phyloP scores from a whole-genome alignment of 1,140 invertebrate species.

The Sminthurides bifidus region DNA sequence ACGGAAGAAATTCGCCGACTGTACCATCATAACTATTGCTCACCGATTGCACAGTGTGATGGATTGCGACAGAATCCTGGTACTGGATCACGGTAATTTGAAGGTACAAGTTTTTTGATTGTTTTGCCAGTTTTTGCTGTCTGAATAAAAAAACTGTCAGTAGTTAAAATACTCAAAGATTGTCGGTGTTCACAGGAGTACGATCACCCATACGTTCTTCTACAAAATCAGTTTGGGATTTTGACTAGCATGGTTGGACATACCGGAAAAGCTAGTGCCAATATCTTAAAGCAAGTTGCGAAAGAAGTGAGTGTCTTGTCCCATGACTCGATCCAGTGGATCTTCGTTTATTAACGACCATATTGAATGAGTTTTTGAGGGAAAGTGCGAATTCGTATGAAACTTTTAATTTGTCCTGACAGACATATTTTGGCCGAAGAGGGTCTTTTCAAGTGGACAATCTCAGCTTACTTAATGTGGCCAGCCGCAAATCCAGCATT shows the following conservation, averaged over 20 bases:
- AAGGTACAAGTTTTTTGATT: slow-evolving; percentile 1
- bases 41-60: slow-evolving; percentile 25
- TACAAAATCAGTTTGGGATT: slow-evolving; percentile 23
- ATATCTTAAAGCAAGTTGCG: slow-evolving; percentile 12
- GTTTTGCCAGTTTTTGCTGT: background rate
- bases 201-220: slow-evolving; percentile 29
- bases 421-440: background rate
- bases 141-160: background rate
- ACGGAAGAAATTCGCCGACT: slow-evolving; percentile 17
- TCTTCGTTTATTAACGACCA: background rate
- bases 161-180: background rate
- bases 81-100: slow-evolving; percentile 14
- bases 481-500: background rate
- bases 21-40: slow-evolving; percentile 23
- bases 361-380: background rate
- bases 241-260: slow-evolving; percentile 15
- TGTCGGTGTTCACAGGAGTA: slow-evolving; percentile 19
- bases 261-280: slow-evolving; percentile 7
- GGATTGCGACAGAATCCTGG: slow-evolving; percentile 25
- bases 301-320: background rate
- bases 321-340: background rate
- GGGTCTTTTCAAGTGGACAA: background rate
- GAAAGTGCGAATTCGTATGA: background rate
- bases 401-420: background rate
- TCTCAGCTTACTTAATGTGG: background rate